Evolutionary conservation across 2,113 vertebrate genomes (phyloP).

Genomic region (Microtus richardsoni): DNA sequence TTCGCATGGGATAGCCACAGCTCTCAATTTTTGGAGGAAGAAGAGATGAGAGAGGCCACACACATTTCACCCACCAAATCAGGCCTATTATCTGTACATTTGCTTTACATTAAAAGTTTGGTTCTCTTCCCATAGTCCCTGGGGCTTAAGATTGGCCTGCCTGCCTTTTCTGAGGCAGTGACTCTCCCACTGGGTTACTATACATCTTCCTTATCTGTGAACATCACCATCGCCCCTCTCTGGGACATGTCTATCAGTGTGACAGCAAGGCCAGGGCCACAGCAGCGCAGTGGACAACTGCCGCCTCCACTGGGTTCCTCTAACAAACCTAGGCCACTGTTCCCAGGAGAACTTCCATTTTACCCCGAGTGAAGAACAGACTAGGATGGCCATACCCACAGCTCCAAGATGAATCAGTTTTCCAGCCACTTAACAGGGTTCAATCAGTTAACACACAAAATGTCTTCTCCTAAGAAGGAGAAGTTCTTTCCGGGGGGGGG

Average conservation of each 20-base stretch:
- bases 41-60: background rate
- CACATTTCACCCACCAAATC: background rate
- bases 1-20: background rate
- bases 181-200: background rate
- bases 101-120: background rate
- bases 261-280: background rate
- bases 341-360: background rate
- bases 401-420: slow-evolving; percentile 10
- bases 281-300: background rate
- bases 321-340: background rate
- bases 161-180: background rate
- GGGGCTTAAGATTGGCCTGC: background rate
- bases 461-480: slow-evolving; percentile 25
- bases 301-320: background rate
- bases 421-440: background rate
- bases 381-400: background rate
- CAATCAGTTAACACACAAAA: background rate
- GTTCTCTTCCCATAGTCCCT: background rate
- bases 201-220: background rate
- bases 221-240: background rate
- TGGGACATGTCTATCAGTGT: background rate
- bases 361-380: background rate
- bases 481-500: slow-evolving; percentile 40
- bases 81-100: background rate
- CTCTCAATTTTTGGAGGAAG: background rate